phyloP scores from a whole-genome alignment of 2,888 invertebrate species.

The Drosophila prostipennis region DNA sequence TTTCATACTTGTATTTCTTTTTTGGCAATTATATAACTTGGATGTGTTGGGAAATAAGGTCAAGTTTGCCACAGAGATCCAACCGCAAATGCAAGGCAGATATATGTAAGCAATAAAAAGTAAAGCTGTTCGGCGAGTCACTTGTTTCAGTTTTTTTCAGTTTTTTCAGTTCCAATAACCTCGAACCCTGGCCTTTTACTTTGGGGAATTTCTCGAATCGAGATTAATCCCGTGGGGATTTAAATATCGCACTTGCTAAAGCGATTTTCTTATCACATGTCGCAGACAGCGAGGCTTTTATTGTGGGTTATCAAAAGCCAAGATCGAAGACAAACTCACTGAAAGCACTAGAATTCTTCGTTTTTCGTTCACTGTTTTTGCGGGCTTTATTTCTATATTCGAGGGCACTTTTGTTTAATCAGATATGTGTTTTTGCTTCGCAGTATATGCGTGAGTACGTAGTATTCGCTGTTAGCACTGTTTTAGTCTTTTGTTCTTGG shows the following conservation, averaged over 20 bases:
- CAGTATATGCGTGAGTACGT: slow-evolving; percentile 22
- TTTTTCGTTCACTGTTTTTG: slow-evolving; percentile 17
- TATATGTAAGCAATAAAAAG: slow-evolving; percentile 2
- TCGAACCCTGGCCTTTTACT: slow-evolving; percentile 23
- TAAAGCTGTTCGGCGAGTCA: slow-evolving; percentile 26
- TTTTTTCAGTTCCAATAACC: slow-evolving; percentile 22
- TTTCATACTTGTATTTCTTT: slow-evolving; percentile 29
- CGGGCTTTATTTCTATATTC: background rate
- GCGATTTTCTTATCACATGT: slow-evolving; percentile 9
- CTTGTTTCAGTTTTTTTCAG: slow-evolving; percentile 17
- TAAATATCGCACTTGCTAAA: background rate
- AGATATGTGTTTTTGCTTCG: slow-evolving; percentile 23
- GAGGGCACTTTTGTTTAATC: slow-evolving; percentile 37
- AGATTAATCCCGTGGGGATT: slow-evolving; percentile 27
- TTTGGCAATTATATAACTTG: slow-evolving; percentile 69
- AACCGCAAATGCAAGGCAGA: slow-evolving; percentile 45
- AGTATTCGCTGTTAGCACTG: slow-evolving; percentile 20
- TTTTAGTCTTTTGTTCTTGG: slow-evolving; percentile 38
- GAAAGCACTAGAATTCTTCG: slow-evolving; percentile 10
- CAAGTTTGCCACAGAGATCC: slow-evolving; percentile 60
- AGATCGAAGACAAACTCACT: slow-evolving; percentile 25
- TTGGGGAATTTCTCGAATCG: background rate
- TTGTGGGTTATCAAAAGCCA: slow-evolving; percentile 19
- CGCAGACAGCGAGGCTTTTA: slow-evolving; percentile 4
- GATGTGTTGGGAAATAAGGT: slow-evolving; percentile 66